Percentiles rank a stretch among this genome's conserved stretches.
phyloP scores from a whole-genome alignment of 53 echinoderm and acorn worm genomes.

The Apostichopus leukothele region DNA sequence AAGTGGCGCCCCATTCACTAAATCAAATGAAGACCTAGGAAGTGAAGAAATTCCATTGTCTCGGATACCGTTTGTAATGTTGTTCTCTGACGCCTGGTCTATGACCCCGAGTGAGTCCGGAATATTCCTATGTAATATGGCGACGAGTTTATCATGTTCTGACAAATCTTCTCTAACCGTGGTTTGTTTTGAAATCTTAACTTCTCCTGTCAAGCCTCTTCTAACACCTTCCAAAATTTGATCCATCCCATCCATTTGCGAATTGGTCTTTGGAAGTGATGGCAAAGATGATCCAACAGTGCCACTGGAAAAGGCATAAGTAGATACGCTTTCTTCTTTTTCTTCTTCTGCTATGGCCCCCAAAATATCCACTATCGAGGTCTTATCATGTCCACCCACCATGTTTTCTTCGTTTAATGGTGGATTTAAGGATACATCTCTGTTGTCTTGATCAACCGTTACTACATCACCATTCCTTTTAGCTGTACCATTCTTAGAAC shows the following conservation, averaged over 20 bases:
- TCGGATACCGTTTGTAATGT: background rate
- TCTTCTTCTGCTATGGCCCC: background rate
- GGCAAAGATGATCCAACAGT: background rate
- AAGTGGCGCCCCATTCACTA: slow-evolving; percentile 64
- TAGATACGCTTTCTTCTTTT: background rate
- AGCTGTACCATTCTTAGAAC: background rate
- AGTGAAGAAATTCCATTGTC: background rate
- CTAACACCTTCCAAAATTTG: background rate
- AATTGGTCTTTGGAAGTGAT: background rate
- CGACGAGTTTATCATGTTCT: background rate
- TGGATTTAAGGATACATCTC: background rate
- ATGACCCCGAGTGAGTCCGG: background rate
- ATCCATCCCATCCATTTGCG: background rate
- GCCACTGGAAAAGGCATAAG: background rate
- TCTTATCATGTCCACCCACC: background rate
- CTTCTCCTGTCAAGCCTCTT: background rate
- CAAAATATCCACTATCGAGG: no score
- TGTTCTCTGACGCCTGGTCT: background rate
- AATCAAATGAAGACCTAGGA: slow-evolving; percentile 67
- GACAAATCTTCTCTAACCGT: background rate
- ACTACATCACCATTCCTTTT: background rate
- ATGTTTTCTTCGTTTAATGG: background rate
- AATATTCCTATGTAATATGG: background rate
- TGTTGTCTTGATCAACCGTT: background rate
- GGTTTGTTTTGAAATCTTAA: background rate